phyloP scores from a whole-genome alignment of 2,797 vertebrate genomes.

The Myripristis murdjan region DNA sequence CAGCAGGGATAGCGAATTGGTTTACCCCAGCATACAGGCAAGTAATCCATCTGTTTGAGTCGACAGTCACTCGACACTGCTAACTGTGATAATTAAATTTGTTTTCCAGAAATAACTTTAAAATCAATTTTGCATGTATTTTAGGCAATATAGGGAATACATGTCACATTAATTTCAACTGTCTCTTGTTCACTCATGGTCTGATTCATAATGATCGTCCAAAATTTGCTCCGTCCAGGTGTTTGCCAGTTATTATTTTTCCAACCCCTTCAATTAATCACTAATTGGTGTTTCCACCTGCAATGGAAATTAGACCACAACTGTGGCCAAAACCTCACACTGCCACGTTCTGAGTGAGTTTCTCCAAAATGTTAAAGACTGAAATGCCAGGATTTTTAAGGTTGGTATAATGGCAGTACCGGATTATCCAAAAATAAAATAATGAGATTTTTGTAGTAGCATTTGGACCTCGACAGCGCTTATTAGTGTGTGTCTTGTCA shows the following conservation, averaged over 20 bases:
- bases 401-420: background rate
- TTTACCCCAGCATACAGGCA: conserved; percentile 24
- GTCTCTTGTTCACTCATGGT: conserved; percentile 67
- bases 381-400: conserved; percentile 2
- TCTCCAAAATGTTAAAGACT: conserved; percentile 7
- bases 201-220: conserved; percentile 87
- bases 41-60: conserved; percentile 52
- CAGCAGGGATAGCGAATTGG: background rate
- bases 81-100: conserved; percentile 59
- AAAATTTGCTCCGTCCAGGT: conserved; percentile 84
- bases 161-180: conserved; percentile 55
- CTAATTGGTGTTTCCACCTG: conserved; percentile 88
- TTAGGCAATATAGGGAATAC: conserved; percentile 14
- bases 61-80: conserved; percentile 42
- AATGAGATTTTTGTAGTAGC: background rate
- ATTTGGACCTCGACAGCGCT: conserved; percentile 1
- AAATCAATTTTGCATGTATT: conserved; percentile 60
- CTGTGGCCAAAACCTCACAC: conserved; percentile 63
- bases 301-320: conserved; percentile 72
- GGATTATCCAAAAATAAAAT: background rate
- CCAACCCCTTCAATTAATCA: conserved; percentile 85
- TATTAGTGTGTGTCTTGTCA: conserved; percentile 24
- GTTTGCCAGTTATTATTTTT: conserved; percentile 83
- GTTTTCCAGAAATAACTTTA: conserved; percentile 54
- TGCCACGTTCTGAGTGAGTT: conserved; percentile 24